Base-by-base conservation (phyloP, 2,888 invertebrate genomes). In the Synergus itoensis region DNA sequence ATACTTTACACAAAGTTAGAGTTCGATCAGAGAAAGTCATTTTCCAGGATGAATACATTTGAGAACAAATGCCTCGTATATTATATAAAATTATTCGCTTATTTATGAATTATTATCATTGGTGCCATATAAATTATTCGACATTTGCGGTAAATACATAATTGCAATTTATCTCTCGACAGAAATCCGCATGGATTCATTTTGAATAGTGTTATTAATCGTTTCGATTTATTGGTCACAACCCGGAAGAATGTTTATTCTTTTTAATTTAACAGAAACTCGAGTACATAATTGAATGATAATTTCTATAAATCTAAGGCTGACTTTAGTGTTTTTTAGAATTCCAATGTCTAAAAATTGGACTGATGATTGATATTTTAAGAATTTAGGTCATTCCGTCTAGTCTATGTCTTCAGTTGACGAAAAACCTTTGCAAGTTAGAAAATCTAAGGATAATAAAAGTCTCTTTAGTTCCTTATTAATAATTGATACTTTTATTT, bases 111-210 rank as follows among this genome's bases (percentile, higher is more conserved):
- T 14, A 16, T 45, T 41, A 21, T 45, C 12, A 67, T 45, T 45
- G 21, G 21, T 18, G 41, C 9, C 21, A 18, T 43, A 43, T 45
- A 21, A 45, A 67, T 67, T 43, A 67, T 21, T 21, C 21, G 45
- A 67, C 21, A 45, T 45, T 67, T 67, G 67, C 21, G 41, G 40
- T 65, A 28, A 1, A 28, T 28, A 67, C 43, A 12, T 75, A 75
- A 75, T 40, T 36, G 11, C 21, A 67, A 67, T 45, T 45, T 45
- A 67, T 67, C 65, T 18, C 28, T 75, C 18, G n/a, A 75, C 57
- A 21, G 28, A 48, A 57, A 75, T 57, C 57, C 36, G 18, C 11
- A 9, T 18, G 48, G n/a, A 53, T 41, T n/a, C 40, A 57, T 40
- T 75, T 53, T 1, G 11, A 75, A 57, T 40, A 60, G 8, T 75